Percentiles rank a stretch among this genome's conserved stretches.
phyloP scores from a whole-genome alignment of 2,113 vertebrate genomes.

The Centropus bengalensis region DNA sequence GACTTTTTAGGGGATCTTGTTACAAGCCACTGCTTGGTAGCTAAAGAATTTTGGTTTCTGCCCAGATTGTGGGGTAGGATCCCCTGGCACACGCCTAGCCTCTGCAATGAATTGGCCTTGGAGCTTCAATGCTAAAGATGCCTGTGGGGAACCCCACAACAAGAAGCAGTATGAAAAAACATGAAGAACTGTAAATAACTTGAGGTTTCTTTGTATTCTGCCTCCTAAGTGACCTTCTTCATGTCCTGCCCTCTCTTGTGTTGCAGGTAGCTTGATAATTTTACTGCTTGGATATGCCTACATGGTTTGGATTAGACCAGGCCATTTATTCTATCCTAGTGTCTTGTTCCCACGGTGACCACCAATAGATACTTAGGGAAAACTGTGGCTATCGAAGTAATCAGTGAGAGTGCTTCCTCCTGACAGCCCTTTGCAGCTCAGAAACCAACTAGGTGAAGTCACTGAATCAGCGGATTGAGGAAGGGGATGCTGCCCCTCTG shows the following conservation, averaged over 20 bases:
- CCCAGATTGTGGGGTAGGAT: neutral
- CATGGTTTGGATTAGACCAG: neutral
- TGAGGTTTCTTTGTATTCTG: neutral
- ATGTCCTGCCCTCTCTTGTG: neutral
- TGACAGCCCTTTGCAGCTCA: neutral
- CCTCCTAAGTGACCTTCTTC: neutral
- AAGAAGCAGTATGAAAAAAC: neutral
- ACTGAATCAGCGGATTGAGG: neutral
- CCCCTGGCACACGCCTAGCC: fast-evolving
- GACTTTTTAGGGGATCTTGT: conserved; percentile 30
- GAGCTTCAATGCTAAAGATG: neutral
- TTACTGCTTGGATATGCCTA: neutral
- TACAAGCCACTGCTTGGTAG: neutral
- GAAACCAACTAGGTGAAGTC: neutral
- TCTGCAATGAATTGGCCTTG: neutral
- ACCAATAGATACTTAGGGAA: neutral
- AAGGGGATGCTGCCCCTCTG: too few relatives aligned
- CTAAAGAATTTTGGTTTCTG: neutral
- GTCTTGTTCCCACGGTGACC: neutral
- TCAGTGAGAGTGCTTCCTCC: neutral
- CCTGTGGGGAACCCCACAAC: neutral
- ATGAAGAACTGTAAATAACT: neutral
- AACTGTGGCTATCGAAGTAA: neutral
- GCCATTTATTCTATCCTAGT: neutral
- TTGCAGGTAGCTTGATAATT: neutral